These are phyloP conservation scores for Abrostola triplasia DNA, from an alignment of 2,888 invertebrate species.

Conservation along the genomic window DNA sequence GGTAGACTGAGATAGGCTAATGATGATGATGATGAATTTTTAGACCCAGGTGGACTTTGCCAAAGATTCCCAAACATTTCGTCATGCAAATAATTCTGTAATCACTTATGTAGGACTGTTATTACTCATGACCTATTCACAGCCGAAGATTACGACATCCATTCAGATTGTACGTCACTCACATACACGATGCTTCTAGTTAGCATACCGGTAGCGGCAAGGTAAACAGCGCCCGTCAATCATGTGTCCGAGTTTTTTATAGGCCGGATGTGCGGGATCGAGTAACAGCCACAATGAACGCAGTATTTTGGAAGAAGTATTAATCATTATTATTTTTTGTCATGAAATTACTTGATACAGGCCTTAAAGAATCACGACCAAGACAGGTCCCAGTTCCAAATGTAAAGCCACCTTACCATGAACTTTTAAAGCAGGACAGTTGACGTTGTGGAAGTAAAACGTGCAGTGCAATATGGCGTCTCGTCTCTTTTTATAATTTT, in stretches of 20 bases:
- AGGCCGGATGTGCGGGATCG: conserved; percentile 49
- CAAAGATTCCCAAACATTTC: not conserved
- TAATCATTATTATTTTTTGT: too few relatives aligned
- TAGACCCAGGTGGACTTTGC: too few relatives aligned
- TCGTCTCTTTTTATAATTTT: too few relatives aligned
- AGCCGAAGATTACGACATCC: not conserved
- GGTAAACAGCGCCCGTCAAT: conserved; percentile 60
- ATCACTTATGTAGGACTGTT: not conserved
- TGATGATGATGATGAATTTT: too few relatives aligned
- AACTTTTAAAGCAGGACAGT: too few relatives aligned
- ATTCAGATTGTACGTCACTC: conserved; percentile 11
- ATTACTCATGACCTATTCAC: conserved; percentile 7
- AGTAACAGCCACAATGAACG: conserved; percentile 38
- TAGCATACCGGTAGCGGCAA: conserved; percentile 49
- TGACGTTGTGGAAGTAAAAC: too few relatives aligned
- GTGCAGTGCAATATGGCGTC: too few relatives aligned
- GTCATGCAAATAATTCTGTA: not conserved
- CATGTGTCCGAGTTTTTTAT: conserved; percentile 59
- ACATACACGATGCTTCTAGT: conserved; percentile 33
- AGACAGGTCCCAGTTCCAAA: too few relatives aligned
- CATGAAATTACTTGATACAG: too few relatives aligned
- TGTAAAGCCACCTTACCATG: too few relatives aligned
- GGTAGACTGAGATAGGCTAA: too few relatives aligned
- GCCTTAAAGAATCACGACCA: too few relatives aligned
- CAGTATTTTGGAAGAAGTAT: conserved; percentile 6